Evolutionary conservation across 2,888 invertebrate species (phyloP), one percentile per base, ranked within the genome.

Genomic region (Rhodophaea formosa): DNA sequence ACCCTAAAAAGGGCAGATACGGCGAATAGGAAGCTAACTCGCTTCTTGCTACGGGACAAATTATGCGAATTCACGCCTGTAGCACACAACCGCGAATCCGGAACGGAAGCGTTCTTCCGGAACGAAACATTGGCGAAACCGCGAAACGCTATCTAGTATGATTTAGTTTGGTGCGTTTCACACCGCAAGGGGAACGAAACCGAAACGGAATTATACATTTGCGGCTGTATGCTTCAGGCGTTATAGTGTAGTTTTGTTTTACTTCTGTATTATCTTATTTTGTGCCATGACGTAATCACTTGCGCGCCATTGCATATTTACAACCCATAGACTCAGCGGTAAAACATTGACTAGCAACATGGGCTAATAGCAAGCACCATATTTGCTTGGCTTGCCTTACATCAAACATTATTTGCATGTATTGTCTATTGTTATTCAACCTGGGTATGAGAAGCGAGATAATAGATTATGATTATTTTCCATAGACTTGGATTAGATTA

Each of bases 261-360:
- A 39, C n/a, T 39, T 39, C 39, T 39, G 39, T 39, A n/a, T 6
- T 12, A 12, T 12, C 5, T 39, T 39, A 39, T 39, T 39, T 39
- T 39, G 39, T 39, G 39, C 12, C 39, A 39, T 87, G 86, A 87
- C 85, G 86, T 83, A 84, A 86, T 75, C 57, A 80, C 83, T 80
- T 80, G 80, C 82, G 84, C 77, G 73, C 74, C 67, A 75, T 72
- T 79, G 80, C 79, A 80, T 80, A 82, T 81, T 80, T 79, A 75
- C 75, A 75, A 74, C 60, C 72, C 71, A 77, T 77, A 79, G 79
- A 78, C 71, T 75, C 71, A 54, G 64, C 67, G 71, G 71, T 72
- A 71, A 70, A 70, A 71, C 67, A 70, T 60, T 42, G 54, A 57
- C 64, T 60, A 60, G 62, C 51, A 51, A 51, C 16, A 51, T 35